Evolutionary conservation across 2,888 invertebrate species (phyloP).

Genomic region (Penaeus monodon): DNA sequence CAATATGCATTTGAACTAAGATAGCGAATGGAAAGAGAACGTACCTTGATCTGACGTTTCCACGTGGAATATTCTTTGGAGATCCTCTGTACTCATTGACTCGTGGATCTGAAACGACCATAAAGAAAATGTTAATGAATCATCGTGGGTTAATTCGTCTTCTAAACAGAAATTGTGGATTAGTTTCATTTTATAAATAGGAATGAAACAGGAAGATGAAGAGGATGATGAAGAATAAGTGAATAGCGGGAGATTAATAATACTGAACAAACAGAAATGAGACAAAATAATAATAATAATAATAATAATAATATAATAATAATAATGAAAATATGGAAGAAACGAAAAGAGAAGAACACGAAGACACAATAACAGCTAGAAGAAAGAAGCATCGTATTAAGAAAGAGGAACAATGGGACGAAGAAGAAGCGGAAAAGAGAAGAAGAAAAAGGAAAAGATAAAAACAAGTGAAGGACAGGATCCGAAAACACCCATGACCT

Average conservation of each 20-base stretch:
- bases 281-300: background rate
- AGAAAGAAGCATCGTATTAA: background rate
- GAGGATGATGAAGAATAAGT: too few relatives aligned
- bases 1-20: too few relatives aligned
- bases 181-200: too few relatives aligned
- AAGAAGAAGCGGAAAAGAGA: background rate
- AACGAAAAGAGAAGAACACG: background rate
- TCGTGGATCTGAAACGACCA: slow-evolving; percentile 84
- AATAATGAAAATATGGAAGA: background rate
- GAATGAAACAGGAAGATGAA: too few relatives aligned
- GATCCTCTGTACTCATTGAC: slow-evolving; percentile 87
- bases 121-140: background rate
- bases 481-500: too few relatives aligned
- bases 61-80: slow-evolving; percentile 86
- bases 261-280: background rate
- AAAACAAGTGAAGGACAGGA: too few relatives aligned
- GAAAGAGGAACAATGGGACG: background rate
- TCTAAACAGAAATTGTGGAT: background rate
- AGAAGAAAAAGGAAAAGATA: background rate
- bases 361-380: background rate
- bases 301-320: too few relatives aligned
- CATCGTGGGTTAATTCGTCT: background rate
- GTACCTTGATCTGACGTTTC: slow-evolving; percentile 80
- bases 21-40: slow-evolving; percentile 43
- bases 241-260: too few relatives aligned